A percentile compares a stretch with the other conserved stretches of the same genome.
These are phyloP conservation scores for Gonatopus flavifemur DNA, from an alignment of 1,140 invertebrate genomes.

Conservation along the genomic window DNA sequence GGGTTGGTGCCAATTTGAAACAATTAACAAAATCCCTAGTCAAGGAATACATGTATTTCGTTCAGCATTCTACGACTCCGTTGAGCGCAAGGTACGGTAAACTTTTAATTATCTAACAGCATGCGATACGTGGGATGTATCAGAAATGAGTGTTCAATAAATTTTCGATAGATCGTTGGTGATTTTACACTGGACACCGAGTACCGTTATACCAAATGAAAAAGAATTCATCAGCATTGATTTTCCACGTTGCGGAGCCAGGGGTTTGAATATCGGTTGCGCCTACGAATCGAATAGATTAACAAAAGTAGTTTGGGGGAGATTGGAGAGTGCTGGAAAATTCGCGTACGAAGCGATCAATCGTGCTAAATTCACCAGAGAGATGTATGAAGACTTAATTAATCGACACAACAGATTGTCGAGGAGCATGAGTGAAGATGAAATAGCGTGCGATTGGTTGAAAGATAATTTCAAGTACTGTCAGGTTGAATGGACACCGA, in stretches of 20 bases:
- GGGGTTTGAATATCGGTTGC: slow-evolving; percentile 50
- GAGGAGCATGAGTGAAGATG: slow-evolving; percentile 35
- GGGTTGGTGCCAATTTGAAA: slow-evolving; percentile 64
- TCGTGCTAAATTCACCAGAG: slow-evolving; percentile 59
- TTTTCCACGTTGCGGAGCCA: slow-evolving; percentile 61
- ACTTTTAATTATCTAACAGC: too few species aligned
- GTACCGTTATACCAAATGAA: slow-evolving; percentile 62
- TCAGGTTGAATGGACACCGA: slow-evolving; percentile 62
- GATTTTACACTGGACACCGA: slow-evolving; percentile 71
- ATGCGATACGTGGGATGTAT: too few species aligned
- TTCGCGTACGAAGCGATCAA: slow-evolving; percentile 62
- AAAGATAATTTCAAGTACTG: slow-evolving; percentile 54
- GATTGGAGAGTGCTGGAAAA: slow-evolving; percentile 58
- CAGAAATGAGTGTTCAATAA: too few species aligned
- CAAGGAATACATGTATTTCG: slow-evolving; percentile 30
- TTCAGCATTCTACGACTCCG: slow-evolving; percentile 12
- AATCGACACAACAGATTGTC: slow-evolving; percentile 44
- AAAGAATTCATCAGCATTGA: slow-evolving; percentile 56
- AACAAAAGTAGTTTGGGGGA: slow-evolving; percentile 68
- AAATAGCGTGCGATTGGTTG: slow-evolving; percentile 74
- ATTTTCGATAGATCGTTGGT: slow-evolving; percentile 64
- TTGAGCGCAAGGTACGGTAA: slow-evolving; percentile 13
- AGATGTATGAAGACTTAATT: slow-evolving; percentile 62
- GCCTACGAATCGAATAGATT: slow-evolving; percentile 68
- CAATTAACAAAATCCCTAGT: slow-evolving; percentile 54